Evolutionary conservation across 2,888 invertebrate species (phyloP).

Genomic region (Homarus gammarus): DNA sequence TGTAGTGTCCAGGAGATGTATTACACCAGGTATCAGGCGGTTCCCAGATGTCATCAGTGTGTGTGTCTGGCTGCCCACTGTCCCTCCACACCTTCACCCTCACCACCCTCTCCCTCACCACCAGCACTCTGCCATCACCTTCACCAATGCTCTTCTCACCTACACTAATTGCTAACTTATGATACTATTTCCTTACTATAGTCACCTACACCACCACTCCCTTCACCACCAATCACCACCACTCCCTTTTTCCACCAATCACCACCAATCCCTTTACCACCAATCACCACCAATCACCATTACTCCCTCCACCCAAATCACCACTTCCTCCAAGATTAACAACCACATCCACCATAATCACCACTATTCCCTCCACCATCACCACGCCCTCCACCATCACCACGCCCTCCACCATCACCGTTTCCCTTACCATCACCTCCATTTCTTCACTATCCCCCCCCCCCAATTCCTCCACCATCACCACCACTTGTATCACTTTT

Average conservation of each 20-base stretch:
- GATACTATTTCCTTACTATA: background rate
- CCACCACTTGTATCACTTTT: slow-evolving; percentile 15
- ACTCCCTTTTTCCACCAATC: too few species aligned
- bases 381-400: background rate
- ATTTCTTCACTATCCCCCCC: too few species aligned
- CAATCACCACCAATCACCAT: too few species aligned
- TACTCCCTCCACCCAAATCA: background rate
- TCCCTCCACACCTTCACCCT: background rate
- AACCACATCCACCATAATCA: background rate
- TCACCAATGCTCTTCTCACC: too few species aligned
- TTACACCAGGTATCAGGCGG: background rate
- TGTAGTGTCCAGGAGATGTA: background rate
- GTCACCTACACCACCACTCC: too few species aligned
- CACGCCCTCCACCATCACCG: too few species aligned
- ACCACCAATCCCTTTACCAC: too few species aligned
- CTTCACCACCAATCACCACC: too few species aligned
- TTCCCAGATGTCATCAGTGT: background rate
- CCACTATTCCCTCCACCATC: background rate
- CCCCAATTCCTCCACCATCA: slow-evolving; percentile 4
- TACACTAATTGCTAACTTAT: too few species aligned
- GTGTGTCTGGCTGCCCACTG: background rate
- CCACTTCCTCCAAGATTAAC: too few species aligned
- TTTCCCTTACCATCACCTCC: background rate
- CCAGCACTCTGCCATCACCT: background rate
- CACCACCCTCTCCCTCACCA: background rate